These are phyloP conservation scores for Crotalus viridis DNA, from an alignment of 2,113 vertebrate species.

Conservation along the genomic window DNA sequence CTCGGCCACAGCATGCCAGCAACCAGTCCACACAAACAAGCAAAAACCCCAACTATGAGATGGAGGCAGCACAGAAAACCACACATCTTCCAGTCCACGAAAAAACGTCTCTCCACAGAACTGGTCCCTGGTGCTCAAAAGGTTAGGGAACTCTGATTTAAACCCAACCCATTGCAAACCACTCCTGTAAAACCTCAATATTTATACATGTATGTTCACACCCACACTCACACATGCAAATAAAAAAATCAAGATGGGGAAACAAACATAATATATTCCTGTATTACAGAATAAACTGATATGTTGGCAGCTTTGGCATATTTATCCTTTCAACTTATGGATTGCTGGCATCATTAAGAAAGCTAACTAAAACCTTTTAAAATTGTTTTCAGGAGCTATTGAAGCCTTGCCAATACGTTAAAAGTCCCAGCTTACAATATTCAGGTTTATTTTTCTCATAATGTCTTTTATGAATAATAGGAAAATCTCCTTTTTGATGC, in stretches of 20 bases:
- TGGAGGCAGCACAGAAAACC: too few species aligned
- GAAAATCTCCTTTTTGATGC: not conserved
- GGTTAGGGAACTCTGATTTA: not conserved
- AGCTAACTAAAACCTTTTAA: not conserved
- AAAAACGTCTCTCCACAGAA: too few species aligned
- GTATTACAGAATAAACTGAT: not conserved
- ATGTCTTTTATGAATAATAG: slow-evolving; percentile 1
- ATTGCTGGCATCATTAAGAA: not conserved
- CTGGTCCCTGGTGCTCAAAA: too few species aligned
- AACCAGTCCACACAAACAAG: too few species aligned
- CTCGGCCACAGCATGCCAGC: too few species aligned
- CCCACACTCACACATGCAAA: not conserved
- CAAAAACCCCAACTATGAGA: too few species aligned
- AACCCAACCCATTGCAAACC: not conserved
- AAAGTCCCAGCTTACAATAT: not conserved
- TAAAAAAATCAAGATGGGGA: not conserved
- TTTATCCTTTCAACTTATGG: not conserved
- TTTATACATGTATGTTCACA: not conserved
- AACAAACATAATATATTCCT: not conserved
- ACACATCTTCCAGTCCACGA: too few species aligned
- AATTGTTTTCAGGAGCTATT: not conserved
- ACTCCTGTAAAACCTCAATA: not conserved
- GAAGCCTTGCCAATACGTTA: not conserved
- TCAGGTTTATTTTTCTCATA: slow-evolving; percentile 1
- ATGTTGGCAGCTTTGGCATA: not conserved